Evolutionary conservation across 2,113 vertebrate genomes (phyloP).

Genomic region (Nothobranchius furzeri): DNA sequence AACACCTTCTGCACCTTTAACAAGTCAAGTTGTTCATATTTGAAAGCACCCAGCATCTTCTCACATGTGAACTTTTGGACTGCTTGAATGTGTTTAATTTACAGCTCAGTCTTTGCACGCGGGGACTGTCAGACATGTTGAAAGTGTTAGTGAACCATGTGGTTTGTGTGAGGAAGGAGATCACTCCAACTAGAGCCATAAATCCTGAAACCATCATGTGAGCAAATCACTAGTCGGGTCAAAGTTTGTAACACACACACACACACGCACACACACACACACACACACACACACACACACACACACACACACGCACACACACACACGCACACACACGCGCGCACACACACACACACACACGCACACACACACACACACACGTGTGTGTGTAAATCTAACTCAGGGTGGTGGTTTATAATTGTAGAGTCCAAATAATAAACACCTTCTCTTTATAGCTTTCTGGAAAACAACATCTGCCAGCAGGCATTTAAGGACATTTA

Average conservation of each 20-base stretch:
- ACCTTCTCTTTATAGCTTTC: no score
- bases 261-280: conserved; percentile 3
- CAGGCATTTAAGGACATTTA: background rate
- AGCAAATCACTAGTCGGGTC: conserved; percentile 4
- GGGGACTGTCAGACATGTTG: background rate
- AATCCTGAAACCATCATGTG: conserved; percentile 7
- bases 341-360: background rate
- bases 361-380: background rate
- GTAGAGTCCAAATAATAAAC: background rate
- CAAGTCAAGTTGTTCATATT: no score
- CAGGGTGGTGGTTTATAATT: background rate
- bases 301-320: no score
- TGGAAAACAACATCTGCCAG: no score
- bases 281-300: conserved; percentile 4
- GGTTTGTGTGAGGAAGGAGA: conserved; percentile 1
- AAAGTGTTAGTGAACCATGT: background rate
- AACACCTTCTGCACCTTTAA: no score
- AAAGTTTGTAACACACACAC: conserved; percentile 7
- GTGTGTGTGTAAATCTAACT: background rate
- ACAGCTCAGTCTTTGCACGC: no score
- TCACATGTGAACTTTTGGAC: background rate
- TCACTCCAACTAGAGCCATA: conserved; percentile 12
- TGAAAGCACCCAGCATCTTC: no score
- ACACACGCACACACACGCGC: conserved; percentile 4
- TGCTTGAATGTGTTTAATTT: background rate